phyloP scores from a whole-genome alignment of 53 echinoderm and acorn worm species.

The Holothuria leucospilota region DNA sequence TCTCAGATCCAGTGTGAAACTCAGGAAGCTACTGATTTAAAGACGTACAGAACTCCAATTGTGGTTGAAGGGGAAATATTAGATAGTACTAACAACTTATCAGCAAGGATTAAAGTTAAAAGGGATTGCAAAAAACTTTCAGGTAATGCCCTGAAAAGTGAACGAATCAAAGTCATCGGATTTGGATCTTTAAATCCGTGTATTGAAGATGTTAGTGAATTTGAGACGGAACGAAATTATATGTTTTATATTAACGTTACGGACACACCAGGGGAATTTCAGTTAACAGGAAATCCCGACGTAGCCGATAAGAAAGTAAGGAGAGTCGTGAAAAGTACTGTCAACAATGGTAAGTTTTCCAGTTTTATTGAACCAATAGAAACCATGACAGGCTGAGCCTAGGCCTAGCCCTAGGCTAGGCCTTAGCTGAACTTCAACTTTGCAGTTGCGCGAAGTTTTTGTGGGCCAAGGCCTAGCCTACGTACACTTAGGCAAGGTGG shows the following conservation, averaged over 20 bases:
- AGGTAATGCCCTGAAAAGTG: conserved; percentile 23
- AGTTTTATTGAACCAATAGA: too few species aligned
- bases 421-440: too few species aligned
- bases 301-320: conserved; percentile 17
- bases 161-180: conserved; percentile 20
- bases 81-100: background rate
- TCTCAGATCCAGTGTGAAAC: background rate
- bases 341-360: conserved; percentile 20
- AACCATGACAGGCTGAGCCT: too few species aligned
- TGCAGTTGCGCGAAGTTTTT: too few species aligned
- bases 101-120: conserved; percentile 47
- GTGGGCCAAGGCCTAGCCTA: too few species aligned
- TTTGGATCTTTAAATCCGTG: conserved; percentile 40
- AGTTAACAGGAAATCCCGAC: conserved; percentile 40
- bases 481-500: too few species aligned
- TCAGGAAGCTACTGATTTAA: conserved; percentile 62
- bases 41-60: conserved; percentile 69
- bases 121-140: conserved; percentile 32
- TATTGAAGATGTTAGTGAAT: conserved; percentile 2
- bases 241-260: conserved; percentile 34
- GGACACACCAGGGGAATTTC: background rate
- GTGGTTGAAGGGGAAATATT: conserved; percentile 61
- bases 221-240: conserved; percentile 13
- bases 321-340: conserved; percentile 41
- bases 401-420: too few species aligned